Conservation (phyloP, 2,113 vertebrate genomes). For the Prionailurus bengalensis region DNA sequence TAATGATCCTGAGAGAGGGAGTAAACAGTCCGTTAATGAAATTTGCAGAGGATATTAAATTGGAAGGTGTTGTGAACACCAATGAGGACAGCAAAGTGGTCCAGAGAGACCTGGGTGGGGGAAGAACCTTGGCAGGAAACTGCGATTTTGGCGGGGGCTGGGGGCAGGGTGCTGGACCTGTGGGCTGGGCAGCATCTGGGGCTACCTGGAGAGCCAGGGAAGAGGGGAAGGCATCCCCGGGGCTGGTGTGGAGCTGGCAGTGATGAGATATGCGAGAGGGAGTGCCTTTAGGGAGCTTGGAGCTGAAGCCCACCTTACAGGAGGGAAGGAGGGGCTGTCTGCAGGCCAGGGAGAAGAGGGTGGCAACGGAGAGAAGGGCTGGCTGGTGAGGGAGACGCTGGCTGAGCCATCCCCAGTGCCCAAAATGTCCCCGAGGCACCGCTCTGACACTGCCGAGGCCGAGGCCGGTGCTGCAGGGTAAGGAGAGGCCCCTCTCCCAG, state of each 20-base stretch:
- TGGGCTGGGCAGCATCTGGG: neutral
- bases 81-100: constrained; percentile 61
- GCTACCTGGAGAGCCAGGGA: neutral
- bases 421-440: neutral
- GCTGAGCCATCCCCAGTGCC: neutral
- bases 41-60: constrained; percentile 83
- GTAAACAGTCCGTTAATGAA: constrained; percentile 82
- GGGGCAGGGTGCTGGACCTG: neutral
- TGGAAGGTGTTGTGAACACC: constrained; percentile 80
- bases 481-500: no score
- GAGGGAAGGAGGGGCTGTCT: neutral
- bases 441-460: neutral
- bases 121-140: constrained; percentile 17
- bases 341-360: neutral
- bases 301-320: neutral
- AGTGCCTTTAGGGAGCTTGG: neutral
- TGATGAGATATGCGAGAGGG: neutral
- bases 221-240: neutral
- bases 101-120: constrained; percentile 13
- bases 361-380: neutral
- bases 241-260: neutral
- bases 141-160: neutral
- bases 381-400: neutral
- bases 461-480: neutral
- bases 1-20: constrained; percentile 81